These are phyloP conservation scores for Fulmarus glacialis DNA, from an alignment of 2,113 vertebrate genomes.

Conservation along the genomic window DNA sequence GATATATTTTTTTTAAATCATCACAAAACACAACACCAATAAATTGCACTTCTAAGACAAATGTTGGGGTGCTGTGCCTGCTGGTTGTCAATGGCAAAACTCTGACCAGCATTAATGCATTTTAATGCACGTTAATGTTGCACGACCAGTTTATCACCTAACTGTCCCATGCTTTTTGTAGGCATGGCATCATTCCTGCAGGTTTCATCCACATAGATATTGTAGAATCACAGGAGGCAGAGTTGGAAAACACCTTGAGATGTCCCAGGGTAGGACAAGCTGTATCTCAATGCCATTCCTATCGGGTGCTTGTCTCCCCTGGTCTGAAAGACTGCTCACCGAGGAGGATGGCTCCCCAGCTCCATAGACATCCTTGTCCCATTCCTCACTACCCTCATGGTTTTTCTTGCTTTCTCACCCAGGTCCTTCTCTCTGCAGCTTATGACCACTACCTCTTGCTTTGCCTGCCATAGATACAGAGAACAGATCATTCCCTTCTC, in stretches of 20 bases:
- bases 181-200: not conserved
- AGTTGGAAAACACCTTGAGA: not conserved
- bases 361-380: not conserved
- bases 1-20: no score
- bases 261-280: not conserved
- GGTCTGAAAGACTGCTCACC: not conserved
- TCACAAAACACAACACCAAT: not conserved
- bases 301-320: not conserved
- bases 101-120: not conserved
- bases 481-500: not conserved
- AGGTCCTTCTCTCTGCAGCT: not conserved
- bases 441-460: not conserved
- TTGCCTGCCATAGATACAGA: not conserved
- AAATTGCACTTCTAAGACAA: not conserved
- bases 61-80: not conserved
- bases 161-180: not conserved
- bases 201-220: not conserved
- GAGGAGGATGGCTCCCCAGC: not conserved
- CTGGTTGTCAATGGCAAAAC: not conserved
- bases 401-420: not conserved
- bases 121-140: not conserved
- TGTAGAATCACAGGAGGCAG: not conserved
- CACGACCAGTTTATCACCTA: not conserved
- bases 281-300: accelerated
- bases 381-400: not conserved